Percentiles rank a stretch among this genome's conserved stretches.
phyloP scores from a whole-genome alignment of 2,113 vertebrate species.

The Gulo gulo region DNA sequence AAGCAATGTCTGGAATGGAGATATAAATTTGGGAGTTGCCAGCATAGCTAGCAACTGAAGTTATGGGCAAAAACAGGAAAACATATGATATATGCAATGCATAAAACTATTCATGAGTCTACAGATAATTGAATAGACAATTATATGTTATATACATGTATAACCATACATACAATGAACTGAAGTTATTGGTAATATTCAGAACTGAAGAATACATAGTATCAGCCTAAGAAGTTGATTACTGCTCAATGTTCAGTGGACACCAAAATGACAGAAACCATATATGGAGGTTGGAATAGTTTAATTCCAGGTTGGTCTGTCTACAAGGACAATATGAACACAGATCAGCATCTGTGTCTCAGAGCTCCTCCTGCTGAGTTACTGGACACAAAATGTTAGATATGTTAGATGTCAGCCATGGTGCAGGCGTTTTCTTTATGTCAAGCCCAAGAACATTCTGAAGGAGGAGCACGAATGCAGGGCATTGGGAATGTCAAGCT shows the following conservation, averaged over 20 bases:
- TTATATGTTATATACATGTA: neutral
- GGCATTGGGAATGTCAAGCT: neutral
- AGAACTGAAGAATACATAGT: neutral
- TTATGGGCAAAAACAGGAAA: neutral
- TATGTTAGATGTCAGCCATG: neutral
- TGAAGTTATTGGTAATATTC: neutral
- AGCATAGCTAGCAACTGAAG: conserved; percentile 35
- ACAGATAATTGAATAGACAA: neutral
- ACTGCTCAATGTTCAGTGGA: neutral
- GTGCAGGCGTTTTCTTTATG: neutral
- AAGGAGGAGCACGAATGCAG: neutral
- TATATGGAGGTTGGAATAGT: neutral
- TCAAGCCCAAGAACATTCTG: neutral
- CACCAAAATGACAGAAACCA: neutral
- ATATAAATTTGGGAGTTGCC: conserved; percentile 47
- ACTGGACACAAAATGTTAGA: neutral
- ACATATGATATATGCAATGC: neutral
- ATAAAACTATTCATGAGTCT: neutral
- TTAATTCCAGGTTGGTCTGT: neutral
- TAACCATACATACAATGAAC: neutral
- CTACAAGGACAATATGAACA: neutral
- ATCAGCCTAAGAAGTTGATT: neutral
- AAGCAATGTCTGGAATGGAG: conserved; percentile 19
- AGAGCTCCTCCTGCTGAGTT: neutral
- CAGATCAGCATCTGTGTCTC: neutral